phyloP scores from a whole-genome alignment of 1,140 invertebrate species.

The Halyomorpha halys region DNA sequence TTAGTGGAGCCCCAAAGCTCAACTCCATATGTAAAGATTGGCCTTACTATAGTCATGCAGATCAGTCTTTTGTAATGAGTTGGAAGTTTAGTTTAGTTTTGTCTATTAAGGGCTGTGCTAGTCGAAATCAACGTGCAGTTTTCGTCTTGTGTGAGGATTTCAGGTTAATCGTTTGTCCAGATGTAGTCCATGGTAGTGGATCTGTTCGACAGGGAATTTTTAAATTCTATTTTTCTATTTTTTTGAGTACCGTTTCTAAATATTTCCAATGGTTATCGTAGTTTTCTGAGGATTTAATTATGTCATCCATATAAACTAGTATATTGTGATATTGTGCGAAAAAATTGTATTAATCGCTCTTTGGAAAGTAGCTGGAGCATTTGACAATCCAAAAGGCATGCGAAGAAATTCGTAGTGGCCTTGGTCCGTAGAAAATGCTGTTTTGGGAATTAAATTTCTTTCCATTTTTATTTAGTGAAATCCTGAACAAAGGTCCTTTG shows the following conservation, averaged over 20 bases:
- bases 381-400: constrained; percentile 20
- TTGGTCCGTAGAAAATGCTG: constrained; percentile 27
- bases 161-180: too few species aligned
- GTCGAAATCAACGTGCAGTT: too few species aligned
- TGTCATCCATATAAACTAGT: constrained; percentile 40
- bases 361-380: constrained; percentile 26
- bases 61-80: too few species aligned
- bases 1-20: too few species aligned
- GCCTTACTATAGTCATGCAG: too few species aligned
- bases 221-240: constrained; percentile 26
- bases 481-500: constrained; percentile 28
- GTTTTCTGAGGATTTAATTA: constrained; percentile 34
- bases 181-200: too few species aligned
- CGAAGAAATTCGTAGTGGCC: constrained; percentile 27
- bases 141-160: too few species aligned
- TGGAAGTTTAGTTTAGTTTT: too few species aligned
- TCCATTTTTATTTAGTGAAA: constrained; percentile 34
- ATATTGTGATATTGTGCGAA: not conserved
- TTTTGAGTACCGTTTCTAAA: constrained; percentile 30
- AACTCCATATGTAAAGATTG: too few species aligned
- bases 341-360: constrained; percentile 34
- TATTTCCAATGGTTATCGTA: constrained; percentile 34
- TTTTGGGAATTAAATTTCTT: constrained; percentile 25
- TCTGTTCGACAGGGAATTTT: too few species aligned
- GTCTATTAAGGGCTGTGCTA: too few species aligned